Evolutionary conservation across 2,888 invertebrate genomes (phyloP).

Genomic region (Leptura quadrifasciata): DNA sequence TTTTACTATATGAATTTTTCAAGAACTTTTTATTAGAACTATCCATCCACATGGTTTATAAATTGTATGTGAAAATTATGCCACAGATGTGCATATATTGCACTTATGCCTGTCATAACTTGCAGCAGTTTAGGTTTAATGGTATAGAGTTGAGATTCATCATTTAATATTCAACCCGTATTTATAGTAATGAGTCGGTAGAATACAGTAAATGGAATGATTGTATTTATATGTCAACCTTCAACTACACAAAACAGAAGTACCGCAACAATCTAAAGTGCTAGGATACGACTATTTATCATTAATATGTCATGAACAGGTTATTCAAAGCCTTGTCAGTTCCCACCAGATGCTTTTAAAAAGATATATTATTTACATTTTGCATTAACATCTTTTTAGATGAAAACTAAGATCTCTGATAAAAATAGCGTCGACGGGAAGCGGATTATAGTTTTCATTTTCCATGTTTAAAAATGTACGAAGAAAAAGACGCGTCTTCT

Average conservation of each 20-base stretch:
- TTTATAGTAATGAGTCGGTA: constrained; percentile 30
- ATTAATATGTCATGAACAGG: constrained; percentile 57
- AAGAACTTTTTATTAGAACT: no score
- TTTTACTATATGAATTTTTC: no score
- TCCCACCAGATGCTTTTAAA: constrained; percentile 43
- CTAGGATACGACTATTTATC: constrained; percentile 50
- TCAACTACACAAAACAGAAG: constrained; percentile 21
- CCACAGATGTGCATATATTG: neutral
- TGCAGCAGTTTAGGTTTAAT: neutral
- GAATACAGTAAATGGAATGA: constrained; percentile 39
- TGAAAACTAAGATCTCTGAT: neutral
- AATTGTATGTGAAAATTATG: neutral
- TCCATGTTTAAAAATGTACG: neutral
- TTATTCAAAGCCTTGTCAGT: constrained; percentile 60
- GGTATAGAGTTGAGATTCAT: neutral
- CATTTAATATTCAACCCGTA: constrained; percentile 15
- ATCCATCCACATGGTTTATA: no score
- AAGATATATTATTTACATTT: constrained; percentile 33
- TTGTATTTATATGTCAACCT: constrained; percentile 35
- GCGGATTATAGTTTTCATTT: constrained; percentile 8
- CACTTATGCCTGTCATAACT: neutral
- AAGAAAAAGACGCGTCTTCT: neutral
- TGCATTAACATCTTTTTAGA: neutral
- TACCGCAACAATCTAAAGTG: constrained; percentile 24
- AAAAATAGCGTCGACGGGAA: neutral